These are phyloP conservation scores for Amblyopsis hoosieri DNA, from an alignment of 2,797 vertebrate species.

Conservation along the genomic window DNA sequence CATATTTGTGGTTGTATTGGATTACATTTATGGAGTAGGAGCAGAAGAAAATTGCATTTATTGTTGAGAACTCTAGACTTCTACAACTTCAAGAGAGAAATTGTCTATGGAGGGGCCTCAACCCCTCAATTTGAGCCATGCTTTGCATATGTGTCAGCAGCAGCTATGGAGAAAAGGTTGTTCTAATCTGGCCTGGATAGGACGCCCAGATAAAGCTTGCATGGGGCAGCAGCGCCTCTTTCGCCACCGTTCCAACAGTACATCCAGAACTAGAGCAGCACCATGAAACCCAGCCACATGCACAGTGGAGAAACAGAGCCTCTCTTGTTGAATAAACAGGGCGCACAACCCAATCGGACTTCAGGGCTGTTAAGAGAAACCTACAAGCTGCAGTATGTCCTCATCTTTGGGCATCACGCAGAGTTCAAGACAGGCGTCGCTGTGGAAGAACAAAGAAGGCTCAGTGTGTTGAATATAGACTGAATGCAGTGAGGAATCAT, in stretches of 20 bases:
- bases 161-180: constrained; percentile 47
- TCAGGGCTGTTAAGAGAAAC: constrained; percentile 37
- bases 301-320: not conserved
- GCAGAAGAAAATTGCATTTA: too few relatives aligned
- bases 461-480: not conserved
- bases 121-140: constrained; percentile 44
- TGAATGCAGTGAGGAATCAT: not conserved
- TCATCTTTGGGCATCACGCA: constrained; percentile 99
- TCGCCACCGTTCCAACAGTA: constrained; percentile 48
- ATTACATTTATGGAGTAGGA: too few relatives aligned
- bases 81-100: too few relatives aligned
- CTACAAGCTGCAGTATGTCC: constrained; percentile 96
- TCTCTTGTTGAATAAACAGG: not conserved
- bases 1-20: too few relatives aligned
- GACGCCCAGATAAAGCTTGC: constrained; percentile 71
- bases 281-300: constrained; percentile 13
- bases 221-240: constrained; percentile 50
- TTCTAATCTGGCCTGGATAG: constrained; percentile 73
- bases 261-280: constrained; percentile 52
- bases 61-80: too few relatives aligned
- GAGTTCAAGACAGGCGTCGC: constrained; percentile 90
- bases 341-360: constrained; percentile 4
- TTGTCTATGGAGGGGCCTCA: not conserved
- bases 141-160: constrained; percentile 30
- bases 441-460: constrained; percentile 61